Evolutionary conservation across 2,888 invertebrate species (phyloP).

Genomic region (Dioctria linearis): DNA sequence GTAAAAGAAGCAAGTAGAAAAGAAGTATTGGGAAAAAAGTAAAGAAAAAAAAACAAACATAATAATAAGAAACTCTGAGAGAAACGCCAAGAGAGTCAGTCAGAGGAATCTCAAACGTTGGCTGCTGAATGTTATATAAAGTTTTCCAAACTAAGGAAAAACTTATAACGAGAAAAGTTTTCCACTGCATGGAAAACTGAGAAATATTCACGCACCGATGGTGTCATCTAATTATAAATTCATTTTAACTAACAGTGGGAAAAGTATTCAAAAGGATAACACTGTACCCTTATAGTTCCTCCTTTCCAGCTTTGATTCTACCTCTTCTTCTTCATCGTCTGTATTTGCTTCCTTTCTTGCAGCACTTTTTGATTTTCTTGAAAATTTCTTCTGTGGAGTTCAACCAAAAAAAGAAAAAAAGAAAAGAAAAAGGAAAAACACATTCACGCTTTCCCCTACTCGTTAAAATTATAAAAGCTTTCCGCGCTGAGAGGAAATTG

Average conservation of each 20-base stretch:
- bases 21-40: background rate
- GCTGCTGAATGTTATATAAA: constrained; percentile 15
- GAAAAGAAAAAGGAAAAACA: background rate
- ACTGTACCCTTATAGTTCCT: constrained; percentile 24
- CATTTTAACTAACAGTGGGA: constrained; percentile 54
- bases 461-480: constrained; percentile 46
- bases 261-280: constrained; percentile 49
- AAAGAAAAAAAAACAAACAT: background rate
- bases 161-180: constrained; percentile 72
- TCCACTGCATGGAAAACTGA: constrained; percentile 68
- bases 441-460: constrained; percentile 37
- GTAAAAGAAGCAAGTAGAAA: too few relatives aligned
- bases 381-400: background rate
- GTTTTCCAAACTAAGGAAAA: constrained; percentile 62
- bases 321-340: constrained; percentile 8
- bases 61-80: too few relatives aligned
- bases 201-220: constrained; percentile 71
- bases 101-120: background rate
- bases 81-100: too few relatives aligned
- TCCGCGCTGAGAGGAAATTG: constrained; percentile 37
- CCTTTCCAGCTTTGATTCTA: background rate
- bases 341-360: background rate
- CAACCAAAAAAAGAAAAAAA: background rate
- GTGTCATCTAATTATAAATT: constrained; percentile 72
- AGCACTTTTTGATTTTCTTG: constrained; percentile 15